phyloP scores from a whole-genome alignment of 2,113 vertebrate genomes.

The Pluvialis apricaria region DNA sequence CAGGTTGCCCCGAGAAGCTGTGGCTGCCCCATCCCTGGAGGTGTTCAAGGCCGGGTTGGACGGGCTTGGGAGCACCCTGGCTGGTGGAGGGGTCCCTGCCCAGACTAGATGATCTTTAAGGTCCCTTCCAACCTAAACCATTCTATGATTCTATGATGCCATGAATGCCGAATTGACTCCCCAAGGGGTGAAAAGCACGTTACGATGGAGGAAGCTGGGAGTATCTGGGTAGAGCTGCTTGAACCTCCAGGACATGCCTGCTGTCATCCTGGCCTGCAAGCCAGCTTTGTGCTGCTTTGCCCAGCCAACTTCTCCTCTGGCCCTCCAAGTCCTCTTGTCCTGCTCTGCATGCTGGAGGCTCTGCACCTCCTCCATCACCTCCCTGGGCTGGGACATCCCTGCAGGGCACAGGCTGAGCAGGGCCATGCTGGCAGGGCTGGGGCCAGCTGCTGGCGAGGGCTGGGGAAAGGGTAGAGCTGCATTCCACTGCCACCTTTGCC shows the following conservation, averaged over 20 bases:
- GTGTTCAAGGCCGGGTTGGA: neutral
- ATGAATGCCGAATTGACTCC: too few species aligned
- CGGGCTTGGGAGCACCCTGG: neutral
- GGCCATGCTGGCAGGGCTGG: neutral
- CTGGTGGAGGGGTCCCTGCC: neutral
- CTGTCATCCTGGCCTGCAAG: neutral
- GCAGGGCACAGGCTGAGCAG: neutral
- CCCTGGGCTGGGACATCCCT: neutral
- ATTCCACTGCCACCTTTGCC: neutral
- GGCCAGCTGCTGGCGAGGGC: too few species aligned
- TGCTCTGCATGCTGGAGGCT: neutral
- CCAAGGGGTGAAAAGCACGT: too few species aligned
- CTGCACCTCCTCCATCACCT: neutral
- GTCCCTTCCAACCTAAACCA: too few species aligned
- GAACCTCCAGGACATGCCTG: neutral
- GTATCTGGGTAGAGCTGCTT: neutral
- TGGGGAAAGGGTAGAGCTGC: too few species aligned
- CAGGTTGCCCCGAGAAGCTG: neutral
- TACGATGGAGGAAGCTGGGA: neutral
- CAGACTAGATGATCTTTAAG: too few species aligned
- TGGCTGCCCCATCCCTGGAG: neutral
- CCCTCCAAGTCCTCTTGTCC: neutral
- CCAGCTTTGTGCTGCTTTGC: neutral
- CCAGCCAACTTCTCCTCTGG: neutral
- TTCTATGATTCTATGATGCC: neutral